Evolutionary conservation across 2,113 vertebrate genomes (phyloP).

Genomic region (Anas platyrhynchos): DNA sequence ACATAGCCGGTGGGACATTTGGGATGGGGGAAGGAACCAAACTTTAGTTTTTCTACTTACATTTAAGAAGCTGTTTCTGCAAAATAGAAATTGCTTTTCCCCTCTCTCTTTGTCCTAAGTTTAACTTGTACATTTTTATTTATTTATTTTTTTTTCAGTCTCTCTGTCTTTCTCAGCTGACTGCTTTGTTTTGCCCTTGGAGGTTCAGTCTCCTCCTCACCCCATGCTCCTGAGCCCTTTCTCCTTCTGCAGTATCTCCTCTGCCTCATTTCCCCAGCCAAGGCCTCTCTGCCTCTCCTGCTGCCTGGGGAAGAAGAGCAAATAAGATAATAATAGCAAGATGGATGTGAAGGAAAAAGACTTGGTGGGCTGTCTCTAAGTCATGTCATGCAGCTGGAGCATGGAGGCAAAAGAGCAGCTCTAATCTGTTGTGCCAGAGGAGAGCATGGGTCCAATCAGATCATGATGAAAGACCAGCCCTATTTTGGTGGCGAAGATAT

Average conservation of each 20-base stretch:
- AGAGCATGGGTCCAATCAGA: background rate
- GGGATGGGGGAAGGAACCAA: background rate
- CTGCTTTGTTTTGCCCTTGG: background rate
- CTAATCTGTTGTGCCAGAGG: background rate
- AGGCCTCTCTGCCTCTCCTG: background rate
- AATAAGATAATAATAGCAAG: background rate
- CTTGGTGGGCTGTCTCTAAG: background rate
- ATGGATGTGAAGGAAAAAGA: background rate
- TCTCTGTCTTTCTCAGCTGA: background rate
- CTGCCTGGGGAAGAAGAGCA: background rate
- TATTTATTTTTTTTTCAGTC: background rate
- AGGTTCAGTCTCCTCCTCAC: fast-evolving
- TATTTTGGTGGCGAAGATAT: background rate
- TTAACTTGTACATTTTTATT: background rate
- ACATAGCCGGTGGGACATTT: background rate
- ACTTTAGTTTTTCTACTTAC: background rate
- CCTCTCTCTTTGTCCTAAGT: background rate
- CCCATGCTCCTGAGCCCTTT: background rate
- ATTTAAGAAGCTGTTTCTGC: background rate
- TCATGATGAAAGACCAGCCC: background rate
- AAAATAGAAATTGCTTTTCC: background rate
- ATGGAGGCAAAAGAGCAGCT: background rate
- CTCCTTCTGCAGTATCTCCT: background rate
- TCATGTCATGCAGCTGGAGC: background rate
- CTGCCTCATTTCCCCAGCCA: background rate